Percentiles rank a stretch among this genome's conserved stretches.
phyloP scores from a whole-genome alignment of 2,797 vertebrate species.

The Cyclura pinguis region DNA sequence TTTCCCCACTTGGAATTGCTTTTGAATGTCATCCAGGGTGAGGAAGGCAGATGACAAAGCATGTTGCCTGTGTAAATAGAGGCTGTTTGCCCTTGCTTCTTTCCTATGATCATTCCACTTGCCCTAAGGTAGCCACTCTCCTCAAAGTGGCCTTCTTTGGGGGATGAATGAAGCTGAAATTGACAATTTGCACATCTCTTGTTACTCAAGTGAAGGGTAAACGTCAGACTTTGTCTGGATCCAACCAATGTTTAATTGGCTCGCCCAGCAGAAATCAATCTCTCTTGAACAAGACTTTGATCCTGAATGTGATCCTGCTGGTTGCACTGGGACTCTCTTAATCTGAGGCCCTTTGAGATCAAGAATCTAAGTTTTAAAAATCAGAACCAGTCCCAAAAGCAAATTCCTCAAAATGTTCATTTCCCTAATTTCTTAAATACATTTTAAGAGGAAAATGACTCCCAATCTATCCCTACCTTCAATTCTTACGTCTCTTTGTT shows the following conservation, averaged over 20 bases:
- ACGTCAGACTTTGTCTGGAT: not conserved
- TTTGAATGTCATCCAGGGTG: not conserved
- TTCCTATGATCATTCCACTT: constrained; percentile 12
- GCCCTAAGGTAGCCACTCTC: constrained; percentile 7
- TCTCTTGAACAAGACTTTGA: not conserved
- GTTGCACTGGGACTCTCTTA: constrained; percentile 6
- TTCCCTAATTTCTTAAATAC: constrained; percentile 63
- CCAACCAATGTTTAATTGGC: not conserved
- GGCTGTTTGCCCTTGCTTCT: constrained; percentile 2
- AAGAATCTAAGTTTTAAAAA: constrained; percentile 8
- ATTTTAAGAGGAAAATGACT: constrained; percentile 57
- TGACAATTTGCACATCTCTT: not conserved
- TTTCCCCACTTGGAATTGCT: constrained; percentile 9
- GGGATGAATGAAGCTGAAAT: constrained; percentile 15
- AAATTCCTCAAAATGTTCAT: constrained; percentile 51
- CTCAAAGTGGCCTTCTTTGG: not conserved
- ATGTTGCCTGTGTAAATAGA: not conserved
- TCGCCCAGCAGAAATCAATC: not conserved
- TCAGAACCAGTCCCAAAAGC: constrained; percentile 63
- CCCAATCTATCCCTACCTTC: constrained; percentile 5
- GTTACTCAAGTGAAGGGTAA: not conserved
- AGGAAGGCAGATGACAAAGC: not conserved
- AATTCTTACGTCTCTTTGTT: constrained; percentile 66
- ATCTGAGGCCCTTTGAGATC: constrained; percentile 10
- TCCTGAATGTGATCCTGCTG: not conserved